Conservation (phyloP, 2,797 vertebrate species). For the Morus bassanus region DNA sequence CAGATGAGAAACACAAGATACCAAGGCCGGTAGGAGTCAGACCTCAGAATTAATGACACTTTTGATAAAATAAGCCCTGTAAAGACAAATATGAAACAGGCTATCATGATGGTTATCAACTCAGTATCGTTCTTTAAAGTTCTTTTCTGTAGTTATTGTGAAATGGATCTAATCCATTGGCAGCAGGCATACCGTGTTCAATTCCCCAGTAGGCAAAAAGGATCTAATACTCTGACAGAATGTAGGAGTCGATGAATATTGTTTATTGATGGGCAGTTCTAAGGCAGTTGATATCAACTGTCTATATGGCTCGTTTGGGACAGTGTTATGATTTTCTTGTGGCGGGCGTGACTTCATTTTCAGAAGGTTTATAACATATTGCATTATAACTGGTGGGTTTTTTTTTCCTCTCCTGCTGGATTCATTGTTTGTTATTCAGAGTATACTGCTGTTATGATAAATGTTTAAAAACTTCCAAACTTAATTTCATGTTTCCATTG, state of each 20-base stretch:
- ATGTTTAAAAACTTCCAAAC: background rate
- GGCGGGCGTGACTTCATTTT: background rate
- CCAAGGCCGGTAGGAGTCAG: background rate
- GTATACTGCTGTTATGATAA: background rate
- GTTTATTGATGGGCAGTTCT: background rate
- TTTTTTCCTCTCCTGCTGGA: background rate
- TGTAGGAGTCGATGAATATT: background rate
- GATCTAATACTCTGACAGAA: background rate
- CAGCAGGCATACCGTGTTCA: background rate
- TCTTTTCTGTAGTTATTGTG: background rate
- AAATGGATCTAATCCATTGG: background rate
- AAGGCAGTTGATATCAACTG: background rate
- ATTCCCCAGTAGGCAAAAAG: background rate
- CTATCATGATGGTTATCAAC: background rate
- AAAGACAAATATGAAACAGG: background rate
- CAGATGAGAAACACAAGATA: constrained; percentile 16
- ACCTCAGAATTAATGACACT: background rate
- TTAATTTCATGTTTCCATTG: background rate
- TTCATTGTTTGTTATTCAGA: background rate
- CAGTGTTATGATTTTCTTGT: background rate
- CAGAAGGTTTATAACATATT: background rate
- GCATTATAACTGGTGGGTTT: background rate
- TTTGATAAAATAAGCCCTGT: constrained; percentile 9
- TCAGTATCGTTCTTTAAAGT: background rate
- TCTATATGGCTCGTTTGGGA: background rate